phyloP scores from a whole-genome alignment of 2,113 vertebrate genomes.

The Callipepla squamata region DNA sequence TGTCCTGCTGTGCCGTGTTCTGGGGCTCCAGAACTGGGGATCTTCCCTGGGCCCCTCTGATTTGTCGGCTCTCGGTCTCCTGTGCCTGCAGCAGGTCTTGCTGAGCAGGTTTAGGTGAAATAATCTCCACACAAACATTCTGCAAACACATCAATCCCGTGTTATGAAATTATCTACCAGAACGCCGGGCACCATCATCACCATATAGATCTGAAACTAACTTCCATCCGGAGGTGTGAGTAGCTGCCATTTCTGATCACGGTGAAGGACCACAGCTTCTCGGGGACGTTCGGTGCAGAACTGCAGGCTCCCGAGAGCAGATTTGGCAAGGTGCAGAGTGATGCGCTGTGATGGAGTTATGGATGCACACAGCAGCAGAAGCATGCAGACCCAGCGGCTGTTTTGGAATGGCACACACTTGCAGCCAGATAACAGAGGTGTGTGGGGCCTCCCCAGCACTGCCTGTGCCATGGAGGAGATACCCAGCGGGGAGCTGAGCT shows the following conservation, averaged over 20 bases:
- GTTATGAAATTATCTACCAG: not conserved
- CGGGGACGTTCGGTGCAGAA: not conserved
- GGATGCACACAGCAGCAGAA: not conserved
- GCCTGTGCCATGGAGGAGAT: not conserved
- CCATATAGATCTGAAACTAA: not conserved
- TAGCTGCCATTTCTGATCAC: not conserved
- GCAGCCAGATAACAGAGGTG: not conserved
- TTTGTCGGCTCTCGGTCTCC: not conserved
- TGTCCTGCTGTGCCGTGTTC: not conserved
- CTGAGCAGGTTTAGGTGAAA: conserved; percentile 25
- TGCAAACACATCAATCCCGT: not conserved
- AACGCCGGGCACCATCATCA: not conserved
- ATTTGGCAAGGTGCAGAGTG: rapidly evolving
- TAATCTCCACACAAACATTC: not conserved
- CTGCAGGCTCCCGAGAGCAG: not conserved
- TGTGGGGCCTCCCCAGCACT: not conserved
- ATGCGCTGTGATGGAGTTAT: not conserved
- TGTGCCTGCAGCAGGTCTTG: not conserved
- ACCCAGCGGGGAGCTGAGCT: not conserved
- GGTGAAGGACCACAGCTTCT: not conserved
- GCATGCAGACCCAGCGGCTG: not conserved
- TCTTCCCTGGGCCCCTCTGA: not conserved
- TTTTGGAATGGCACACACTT: not conserved
- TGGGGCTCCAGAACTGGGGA: not conserved
- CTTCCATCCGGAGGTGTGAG: not conserved